These are phyloP conservation scores for Poecilia picta DNA, from an alignment of 2,797 vertebrate genomes.

Conservation along the genomic window DNA sequence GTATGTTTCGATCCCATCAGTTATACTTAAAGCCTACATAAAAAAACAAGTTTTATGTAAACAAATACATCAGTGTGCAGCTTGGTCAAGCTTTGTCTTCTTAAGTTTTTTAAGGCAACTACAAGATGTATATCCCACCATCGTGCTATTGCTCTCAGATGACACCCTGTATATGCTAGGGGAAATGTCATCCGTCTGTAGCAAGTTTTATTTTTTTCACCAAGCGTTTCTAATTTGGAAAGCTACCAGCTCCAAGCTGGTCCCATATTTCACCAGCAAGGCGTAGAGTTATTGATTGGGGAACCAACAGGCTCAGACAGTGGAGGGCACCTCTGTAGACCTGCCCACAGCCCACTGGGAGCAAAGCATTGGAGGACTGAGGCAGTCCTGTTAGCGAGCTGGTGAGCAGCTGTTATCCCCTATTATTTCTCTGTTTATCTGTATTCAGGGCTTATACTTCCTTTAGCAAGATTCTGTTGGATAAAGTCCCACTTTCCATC, in stretches of 20 bases:
- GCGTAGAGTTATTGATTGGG: background rate
- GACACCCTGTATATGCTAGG: background rate
- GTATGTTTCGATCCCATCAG: slow-evolving; percentile 14
- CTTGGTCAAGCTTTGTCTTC: background rate
- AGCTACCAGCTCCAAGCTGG: background rate
- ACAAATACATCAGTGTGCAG: background rate
- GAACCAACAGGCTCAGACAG: background rate
- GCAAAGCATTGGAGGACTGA: background rate
- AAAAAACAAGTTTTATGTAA: background rate
- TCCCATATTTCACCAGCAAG: background rate
- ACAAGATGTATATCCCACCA: background rate
- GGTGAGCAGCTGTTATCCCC: slow-evolving; percentile 1
- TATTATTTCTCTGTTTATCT: background rate
- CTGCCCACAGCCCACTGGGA: background rate
- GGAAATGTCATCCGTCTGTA: background rate
- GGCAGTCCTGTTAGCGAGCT: background rate
- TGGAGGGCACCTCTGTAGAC: background rate
- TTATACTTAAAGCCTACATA: slow-evolving; percentile 24
- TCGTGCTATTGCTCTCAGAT: background rate
- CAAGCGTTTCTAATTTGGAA: background rate
- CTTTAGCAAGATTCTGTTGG: background rate
- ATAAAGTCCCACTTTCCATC: background rate
- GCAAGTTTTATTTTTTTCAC: background rate
- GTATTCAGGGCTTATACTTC: background rate
- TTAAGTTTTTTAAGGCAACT: background rate